A percentile compares a stretch with the other conserved stretches of the same genome.
Evolutionary conservation across 2,113 vertebrate genomes (phyloP).

Genomic region (Aegithalos caudatus): DNA sequence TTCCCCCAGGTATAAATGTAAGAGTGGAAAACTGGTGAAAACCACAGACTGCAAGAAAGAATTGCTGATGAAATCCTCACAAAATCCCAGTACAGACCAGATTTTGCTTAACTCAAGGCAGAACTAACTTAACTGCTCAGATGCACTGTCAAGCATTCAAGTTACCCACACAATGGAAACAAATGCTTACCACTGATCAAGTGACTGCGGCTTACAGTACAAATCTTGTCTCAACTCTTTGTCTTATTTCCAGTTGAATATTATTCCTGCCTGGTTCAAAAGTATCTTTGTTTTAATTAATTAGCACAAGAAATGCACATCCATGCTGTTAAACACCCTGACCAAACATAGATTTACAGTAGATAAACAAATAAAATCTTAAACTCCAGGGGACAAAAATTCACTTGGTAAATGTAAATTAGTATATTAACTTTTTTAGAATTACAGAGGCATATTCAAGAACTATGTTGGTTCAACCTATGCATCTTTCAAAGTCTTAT

Average conservation of each 20-base stretch:
- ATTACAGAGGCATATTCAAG: not conserved
- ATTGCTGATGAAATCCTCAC: slow-evolving; percentile 35
- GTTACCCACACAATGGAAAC: not conserved
- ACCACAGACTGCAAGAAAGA: not conserved
- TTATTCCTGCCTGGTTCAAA: not conserved
- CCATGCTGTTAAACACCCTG: not conserved
- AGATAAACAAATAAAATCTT: not conserved
- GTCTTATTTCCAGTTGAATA: not conserved
- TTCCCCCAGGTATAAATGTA: not conserved
- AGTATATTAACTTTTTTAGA: not conserved
- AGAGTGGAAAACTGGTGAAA: not conserved
- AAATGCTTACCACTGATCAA: not conserved
- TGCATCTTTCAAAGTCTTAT: not conserved
- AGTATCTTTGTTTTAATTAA: not conserved
- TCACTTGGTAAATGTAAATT: not conserved
- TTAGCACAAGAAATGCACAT: not conserved
- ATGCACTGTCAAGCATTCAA: slow-evolving; percentile 15
- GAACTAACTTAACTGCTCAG: not conserved
- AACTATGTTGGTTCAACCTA: not conserved
- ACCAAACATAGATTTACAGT: not conserved
- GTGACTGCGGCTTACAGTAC: not conserved
- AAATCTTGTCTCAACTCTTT: not conserved
- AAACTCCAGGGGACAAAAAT: not conserved
- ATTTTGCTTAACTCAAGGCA: not conserved
- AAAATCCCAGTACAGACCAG: slow-evolving; percentile 15